Conservation (phyloP, 1,140 invertebrate genomes). For the Sinella curviseta region DNA sequence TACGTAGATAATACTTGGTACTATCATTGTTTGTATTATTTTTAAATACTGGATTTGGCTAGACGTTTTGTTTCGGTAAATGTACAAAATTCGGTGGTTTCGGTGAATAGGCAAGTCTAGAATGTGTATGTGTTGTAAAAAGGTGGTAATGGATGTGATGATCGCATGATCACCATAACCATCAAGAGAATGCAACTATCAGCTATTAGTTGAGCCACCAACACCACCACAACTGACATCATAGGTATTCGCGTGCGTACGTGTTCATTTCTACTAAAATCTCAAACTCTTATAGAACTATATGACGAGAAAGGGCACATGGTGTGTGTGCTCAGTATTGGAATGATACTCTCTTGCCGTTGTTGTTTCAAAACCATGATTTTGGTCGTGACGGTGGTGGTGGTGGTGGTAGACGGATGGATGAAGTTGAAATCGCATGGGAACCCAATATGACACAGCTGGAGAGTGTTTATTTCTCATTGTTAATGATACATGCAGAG, state of each 20-base stretch:
- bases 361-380: not conserved
- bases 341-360: not conserved
- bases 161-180: not conserved
- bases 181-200: slow-evolving; percentile 14
- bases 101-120: not conserved
- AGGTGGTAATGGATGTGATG: slow-evolving; percentile 4
- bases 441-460: slow-evolving; percentile 23
- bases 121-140: not conserved
- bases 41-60: too few species aligned
- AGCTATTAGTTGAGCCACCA: slow-evolving; percentile 5
- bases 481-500: slow-evolving; percentile 15
- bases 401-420: not conserved
- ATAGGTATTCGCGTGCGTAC: too few species aligned
- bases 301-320: not conserved
- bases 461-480: slow-evolving; percentile 1
- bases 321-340: not conserved
- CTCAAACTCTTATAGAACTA: too few species aligned
- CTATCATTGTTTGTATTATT: too few species aligned
- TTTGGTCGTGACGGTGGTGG: too few species aligned
- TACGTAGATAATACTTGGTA: too few species aligned
- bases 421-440: slow-evolving; percentile 19
- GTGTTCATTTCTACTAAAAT: too few species aligned
- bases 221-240: too few species aligned
- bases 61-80: too few species aligned
- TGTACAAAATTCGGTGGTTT: too few species aligned